phyloP scores from a whole-genome alignment of 2,888 invertebrate species.

The Congeria kusceri region DNA sequence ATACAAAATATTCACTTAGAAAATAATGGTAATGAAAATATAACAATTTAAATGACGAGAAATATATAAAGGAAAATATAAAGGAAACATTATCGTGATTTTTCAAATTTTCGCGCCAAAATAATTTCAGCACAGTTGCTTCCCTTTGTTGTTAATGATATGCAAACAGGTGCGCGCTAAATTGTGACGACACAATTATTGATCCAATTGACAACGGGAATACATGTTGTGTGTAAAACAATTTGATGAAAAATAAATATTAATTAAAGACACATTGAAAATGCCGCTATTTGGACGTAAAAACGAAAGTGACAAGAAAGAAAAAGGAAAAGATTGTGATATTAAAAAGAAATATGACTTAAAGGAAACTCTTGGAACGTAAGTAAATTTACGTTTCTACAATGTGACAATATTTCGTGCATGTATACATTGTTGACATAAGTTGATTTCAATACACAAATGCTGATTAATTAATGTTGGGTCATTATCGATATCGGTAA shows the following conservation, averaged over 20 bases:
- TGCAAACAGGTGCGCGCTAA: conserved; percentile 64
- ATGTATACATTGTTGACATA: too few species aligned
- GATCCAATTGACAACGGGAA: conserved; percentile 58
- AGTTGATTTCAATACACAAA: too few species aligned
- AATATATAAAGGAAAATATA: too few species aligned
- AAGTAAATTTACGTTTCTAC: conserved; percentile 60
- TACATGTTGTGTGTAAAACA: conserved; percentile 41
- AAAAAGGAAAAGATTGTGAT: conserved; percentile 73
- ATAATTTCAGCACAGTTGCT: too few species aligned
- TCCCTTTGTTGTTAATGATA: background rate
- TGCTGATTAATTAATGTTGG: too few species aligned
- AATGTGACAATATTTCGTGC: too few species aligned
- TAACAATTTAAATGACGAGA: too few species aligned
- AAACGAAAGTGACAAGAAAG: conserved; percentile 76
- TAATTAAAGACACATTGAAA: conserved; percentile 35
- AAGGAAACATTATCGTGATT: too few species aligned
- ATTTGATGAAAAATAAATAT: conserved; percentile 42
- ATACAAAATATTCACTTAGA: too few species aligned
- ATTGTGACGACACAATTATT: conserved; percentile 69
- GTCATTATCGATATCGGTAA: too few species aligned
- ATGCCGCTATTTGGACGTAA: conserved; percentile 82
- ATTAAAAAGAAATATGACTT: conserved; percentile 79
- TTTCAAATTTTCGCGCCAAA: too few species aligned
- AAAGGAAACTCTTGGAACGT: conserved; percentile 81
- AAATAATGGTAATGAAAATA: too few species aligned